Evolutionary conservation across 2,797 vertebrate genomes (phyloP), one percentile per base, ranked within the genome.

Genomic region (Rhadinocentrus ornatus): DNA sequence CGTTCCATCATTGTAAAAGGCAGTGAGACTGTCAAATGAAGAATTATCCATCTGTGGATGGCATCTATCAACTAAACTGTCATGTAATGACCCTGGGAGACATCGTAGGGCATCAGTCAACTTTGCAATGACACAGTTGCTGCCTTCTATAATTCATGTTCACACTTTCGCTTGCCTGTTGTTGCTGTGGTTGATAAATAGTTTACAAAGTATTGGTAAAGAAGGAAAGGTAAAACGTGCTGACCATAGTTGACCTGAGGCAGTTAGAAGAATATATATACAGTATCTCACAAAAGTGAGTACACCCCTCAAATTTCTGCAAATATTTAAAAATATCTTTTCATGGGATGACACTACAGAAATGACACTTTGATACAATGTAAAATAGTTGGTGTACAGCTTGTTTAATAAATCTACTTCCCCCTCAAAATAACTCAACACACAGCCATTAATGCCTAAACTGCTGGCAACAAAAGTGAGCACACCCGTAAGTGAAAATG

Each of bases 51-150:
- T 90, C 85, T 64, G 85, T 83, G 77, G 84, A 81, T 79, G 75
- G 66, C 69, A 91, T 92, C 84, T 75, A 90, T 92, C 90, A 88
- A 83, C 73, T 81, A 83, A 86, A 89, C 88, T 82, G 86, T 91
- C 90, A 87, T 77, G 81, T 91, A 91, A 91, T 85, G 90, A 91
- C 91, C 90, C 86, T 78, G 86, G 53, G 81, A 87, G 81, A 80
- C 83, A 85, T 87, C 69, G 71, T 37, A 61, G 66, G 50, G 73
- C 89, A 89, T 91, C 85, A 78, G 79, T 92, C 88, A 90, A 63
- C 73, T 66, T 71, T 44, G 59, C 66, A 27, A 31, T 75, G 63
- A 24, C 66, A 31, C 34, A 22, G 61, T 65, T 52, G 55, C 79
- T 52, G 74, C 72, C 86, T 84, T 72, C 86, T 78, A 31, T 87